phyloP scores from a whole-genome alignment of 2,888 invertebrate genomes.

The Nineta flava region DNA sequence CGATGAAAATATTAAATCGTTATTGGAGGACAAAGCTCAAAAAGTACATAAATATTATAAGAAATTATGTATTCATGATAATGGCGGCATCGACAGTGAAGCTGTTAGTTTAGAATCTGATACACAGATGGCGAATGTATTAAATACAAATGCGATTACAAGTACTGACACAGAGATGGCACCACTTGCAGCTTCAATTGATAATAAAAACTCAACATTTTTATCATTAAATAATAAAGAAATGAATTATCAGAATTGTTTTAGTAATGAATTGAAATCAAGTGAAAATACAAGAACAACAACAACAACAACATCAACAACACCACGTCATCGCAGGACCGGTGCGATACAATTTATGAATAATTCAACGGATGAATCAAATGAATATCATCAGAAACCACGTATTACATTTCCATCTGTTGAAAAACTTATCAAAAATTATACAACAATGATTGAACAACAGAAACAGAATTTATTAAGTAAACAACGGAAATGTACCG shows the following conservation, averaged over 20 bases:
- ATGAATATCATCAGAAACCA: neutral
- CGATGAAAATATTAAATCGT: conserved; percentile 1
- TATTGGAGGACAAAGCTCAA: neutral
- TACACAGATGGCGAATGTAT: neutral
- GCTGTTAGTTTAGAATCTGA: neutral
- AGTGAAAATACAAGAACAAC: neutral
- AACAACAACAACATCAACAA: neutral
- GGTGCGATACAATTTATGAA: neutral
- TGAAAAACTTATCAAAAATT: conserved; percentile 9
- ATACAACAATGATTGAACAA: conserved; percentile 9
- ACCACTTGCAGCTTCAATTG: neutral
- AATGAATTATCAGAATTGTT: neutral
- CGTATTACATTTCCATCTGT: conserved; percentile 9
- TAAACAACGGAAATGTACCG: neutral
- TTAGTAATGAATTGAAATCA: neutral
- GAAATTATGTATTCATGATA: neutral
- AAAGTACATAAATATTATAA: conserved; percentile 1
- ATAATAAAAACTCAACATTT: neutral
- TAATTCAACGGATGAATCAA: neutral
- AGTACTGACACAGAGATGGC: too few relatives aligned
- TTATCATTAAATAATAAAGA: neutral
- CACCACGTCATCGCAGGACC: neutral
- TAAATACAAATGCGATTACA: too few relatives aligned
- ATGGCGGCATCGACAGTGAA: neutral
- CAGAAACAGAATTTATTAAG: conserved; percentile 7